Base-by-base conservation (phyloP, 2,888 invertebrate genomes). In the Hydraecia micacea region DNA sequence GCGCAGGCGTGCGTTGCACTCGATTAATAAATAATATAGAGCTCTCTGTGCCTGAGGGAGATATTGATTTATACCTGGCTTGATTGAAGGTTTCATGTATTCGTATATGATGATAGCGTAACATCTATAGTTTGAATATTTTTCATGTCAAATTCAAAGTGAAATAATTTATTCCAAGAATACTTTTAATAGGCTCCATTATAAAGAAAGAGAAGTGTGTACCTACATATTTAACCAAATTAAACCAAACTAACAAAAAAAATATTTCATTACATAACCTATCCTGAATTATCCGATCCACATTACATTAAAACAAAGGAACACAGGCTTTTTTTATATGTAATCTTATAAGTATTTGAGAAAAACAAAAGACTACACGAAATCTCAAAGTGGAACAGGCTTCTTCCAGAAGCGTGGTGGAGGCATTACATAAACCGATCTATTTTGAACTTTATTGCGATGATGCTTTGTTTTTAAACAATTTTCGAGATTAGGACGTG, bases 1-100 rank as follows among this genome's bases (percentile, higher is more conserved):
- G 79, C 83, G 83, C 83, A 83, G 52, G 79, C 83, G 79, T 78
- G 79, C 68, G 65, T 21, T 77, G 52, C 65, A 70, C 39, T 60
- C 25, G 28, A 65, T 21, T 21, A 39, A 65, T 77, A 65, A 39
- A 58, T 77, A 46, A 8, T 46, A 66, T 70, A 70, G 42, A 70
- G 55, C n/a, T 82, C 0, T 58, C 49, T 63, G 55, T 63, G 69
- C 62, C 63, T 46, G 25, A 36, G 39, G 13, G 18, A 70, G 21
- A 39, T 77, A 81, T 82, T 70, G 81, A 82, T 77, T 82, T 77
- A 69, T 69, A 36, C 15, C 25, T 21, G 7, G 49, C 6, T 1
- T 39, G 52, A 49, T 58, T 25, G 36, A 28, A 0, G 5, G 18
- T 73, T 62, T 62, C 18, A 39, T 32, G 62, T 67, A 21, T 49